These are phyloP conservation scores for Trachelus tabidus DNA, from an alignment of 2,888 invertebrate species.

Conservation along the genomic window DNA sequence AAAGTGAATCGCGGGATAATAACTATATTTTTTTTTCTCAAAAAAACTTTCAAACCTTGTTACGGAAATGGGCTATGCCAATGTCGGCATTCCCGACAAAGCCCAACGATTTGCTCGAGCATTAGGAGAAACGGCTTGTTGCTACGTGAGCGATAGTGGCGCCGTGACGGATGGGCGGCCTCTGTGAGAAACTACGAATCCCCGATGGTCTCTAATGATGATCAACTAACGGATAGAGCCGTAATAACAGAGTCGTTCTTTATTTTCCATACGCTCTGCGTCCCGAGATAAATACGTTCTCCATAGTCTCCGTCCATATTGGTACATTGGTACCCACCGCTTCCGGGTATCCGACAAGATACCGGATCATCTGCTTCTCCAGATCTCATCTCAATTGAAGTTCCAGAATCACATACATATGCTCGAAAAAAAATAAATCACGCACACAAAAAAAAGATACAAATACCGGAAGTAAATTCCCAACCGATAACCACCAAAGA, in stretches of 20 bases:
- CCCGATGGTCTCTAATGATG: constrained; percentile 2
- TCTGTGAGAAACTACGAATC: background rate
- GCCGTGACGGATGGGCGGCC: background rate
- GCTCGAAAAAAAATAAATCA: background rate
- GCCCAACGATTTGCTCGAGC: background rate
- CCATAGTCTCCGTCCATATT: background rate
- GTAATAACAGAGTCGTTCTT: constrained; percentile 1
- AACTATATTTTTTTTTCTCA: background rate
- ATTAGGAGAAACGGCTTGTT: background rate
- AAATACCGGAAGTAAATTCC: background rate
- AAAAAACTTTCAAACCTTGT: background rate
- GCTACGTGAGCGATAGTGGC: constrained; percentile 1
- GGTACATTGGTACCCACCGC: background rate
- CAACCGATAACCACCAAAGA: background rate
- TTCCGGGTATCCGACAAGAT: background rate
- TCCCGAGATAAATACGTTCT: background rate
- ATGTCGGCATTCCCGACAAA: background rate
- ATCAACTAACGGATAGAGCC: background rate
- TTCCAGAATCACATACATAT: background rate
- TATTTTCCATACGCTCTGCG: background rate
- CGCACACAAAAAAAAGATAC: too few relatives aligned
- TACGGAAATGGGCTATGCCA: background rate
- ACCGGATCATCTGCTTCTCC: background rate
- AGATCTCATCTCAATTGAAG: background rate
- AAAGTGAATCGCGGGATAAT: background rate